Conservation (phyloP, 1,140 invertebrate species). For the Drosophila saltans region DNA sequence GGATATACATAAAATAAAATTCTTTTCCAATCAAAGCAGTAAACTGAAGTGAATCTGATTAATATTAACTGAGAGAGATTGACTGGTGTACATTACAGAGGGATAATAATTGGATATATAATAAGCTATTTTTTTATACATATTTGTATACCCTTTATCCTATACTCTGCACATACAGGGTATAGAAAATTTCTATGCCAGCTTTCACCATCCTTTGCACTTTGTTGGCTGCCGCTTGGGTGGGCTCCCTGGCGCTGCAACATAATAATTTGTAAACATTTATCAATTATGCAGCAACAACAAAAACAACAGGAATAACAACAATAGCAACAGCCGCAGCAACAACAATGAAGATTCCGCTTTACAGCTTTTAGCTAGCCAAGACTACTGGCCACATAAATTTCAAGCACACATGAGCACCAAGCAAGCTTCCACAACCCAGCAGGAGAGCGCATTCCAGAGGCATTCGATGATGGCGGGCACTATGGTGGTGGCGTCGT, state of each 20-base stretch:
- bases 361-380: conserved; percentile 24
- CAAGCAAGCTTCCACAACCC: not conserved
- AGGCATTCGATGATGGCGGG: conserved; percentile 41
- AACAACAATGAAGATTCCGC: conserved; percentile 45
- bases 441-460: conserved; percentile 45
- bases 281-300: conserved; percentile 79
- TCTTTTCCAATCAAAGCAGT: too few species aligned
- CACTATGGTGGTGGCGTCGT: not conserved
- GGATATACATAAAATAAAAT: too few species aligned
- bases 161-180: not conserved
- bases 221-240: conserved; percentile 42
- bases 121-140: too few species aligned
- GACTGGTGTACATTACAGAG: too few species aligned
- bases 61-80: too few species aligned
- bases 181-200: not conserved
- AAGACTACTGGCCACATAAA: conserved; percentile 75
- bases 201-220: conserved; percentile 17
- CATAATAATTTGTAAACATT: conserved; percentile 81
- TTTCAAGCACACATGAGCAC: conserved; percentile 39
- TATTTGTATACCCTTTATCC: not conserved
- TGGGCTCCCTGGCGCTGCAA: conserved; percentile 60
- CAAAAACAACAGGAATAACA: conserved; percentile 45
- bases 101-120: too few species aligned
- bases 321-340: conserved; percentile 47
- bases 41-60: too few species aligned